Evolutionary conservation across 2,888 invertebrate genomes (phyloP).

Genomic region (Coecobrya sp.): DNA sequence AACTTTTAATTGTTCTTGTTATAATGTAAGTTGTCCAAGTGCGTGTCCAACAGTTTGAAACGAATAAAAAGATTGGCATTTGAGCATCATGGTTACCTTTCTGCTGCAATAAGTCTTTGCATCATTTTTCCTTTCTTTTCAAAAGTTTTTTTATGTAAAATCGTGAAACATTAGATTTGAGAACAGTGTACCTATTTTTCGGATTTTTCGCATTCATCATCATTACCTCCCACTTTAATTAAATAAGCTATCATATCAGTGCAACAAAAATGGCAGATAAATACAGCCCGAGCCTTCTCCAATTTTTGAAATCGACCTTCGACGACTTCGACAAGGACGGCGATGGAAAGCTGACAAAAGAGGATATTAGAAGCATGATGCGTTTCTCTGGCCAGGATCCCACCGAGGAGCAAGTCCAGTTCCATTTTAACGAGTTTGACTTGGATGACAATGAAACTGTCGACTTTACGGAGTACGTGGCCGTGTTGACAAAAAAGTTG

Average conservation of each 20-base stretch:
- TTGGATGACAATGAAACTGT: neutral
- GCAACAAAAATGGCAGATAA: neutral
- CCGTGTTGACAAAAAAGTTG: neutral
- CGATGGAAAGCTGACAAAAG: neutral
- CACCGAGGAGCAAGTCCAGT: neutral
- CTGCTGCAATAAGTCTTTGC: neutral
- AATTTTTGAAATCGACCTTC: neutral
- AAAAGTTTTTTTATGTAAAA: too few species aligned
- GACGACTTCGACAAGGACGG: constrained; percentile 17
- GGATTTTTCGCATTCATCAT: too few species aligned
- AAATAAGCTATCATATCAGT: too few species aligned
- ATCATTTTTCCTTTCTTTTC: neutral
- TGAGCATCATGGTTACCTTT: neutral
- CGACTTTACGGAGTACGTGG: neutral
- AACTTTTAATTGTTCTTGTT: too few species aligned
- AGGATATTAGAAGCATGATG: neutral
- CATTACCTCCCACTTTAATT: too few species aligned
- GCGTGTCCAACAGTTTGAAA: neutral
- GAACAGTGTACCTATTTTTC: too few species aligned
- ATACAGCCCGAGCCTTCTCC: neutral
- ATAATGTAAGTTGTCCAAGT: too few species aligned
- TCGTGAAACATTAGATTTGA: too few species aligned
- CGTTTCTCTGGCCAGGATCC: constrained; percentile 1
- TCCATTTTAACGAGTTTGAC: neutral
- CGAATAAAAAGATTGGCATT: too few species aligned